These are phyloP conservation scores for Trachelipus rathkii DNA, from an alignment of 1,140 invertebrate genomes.

Conservation along the genomic window DNA sequence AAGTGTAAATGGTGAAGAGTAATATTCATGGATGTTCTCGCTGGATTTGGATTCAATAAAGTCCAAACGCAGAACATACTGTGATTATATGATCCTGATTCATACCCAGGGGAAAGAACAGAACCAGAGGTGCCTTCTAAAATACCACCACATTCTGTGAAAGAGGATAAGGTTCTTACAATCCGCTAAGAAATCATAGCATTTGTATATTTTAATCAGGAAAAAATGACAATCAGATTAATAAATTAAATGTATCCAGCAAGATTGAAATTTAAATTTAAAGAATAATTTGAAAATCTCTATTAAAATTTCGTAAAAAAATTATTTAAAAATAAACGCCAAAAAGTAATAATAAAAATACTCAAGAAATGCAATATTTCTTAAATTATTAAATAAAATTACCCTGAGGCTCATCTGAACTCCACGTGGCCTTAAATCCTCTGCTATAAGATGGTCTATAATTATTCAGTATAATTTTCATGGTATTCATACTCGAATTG, in stretches of 20 bases:
- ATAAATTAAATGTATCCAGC: too few relatives aligned
- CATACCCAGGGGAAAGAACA: constrained; percentile 16
- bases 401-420: constrained; percentile 18
- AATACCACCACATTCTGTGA: constrained; percentile 26
- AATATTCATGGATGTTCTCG: constrained; percentile 5
- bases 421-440: constrained; percentile 18
- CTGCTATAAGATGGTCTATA: constrained; percentile 16
- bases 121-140: neutral
- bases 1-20: constrained; percentile 23
- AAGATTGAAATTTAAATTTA: too few relatives aligned
- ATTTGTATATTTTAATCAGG: neutral
- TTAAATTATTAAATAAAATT: constrained; percentile 17
- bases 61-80: constrained; percentile 28
- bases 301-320: too few relatives aligned
- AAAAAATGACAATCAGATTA: neutral
- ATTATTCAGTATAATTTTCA: constrained; percentile 22
- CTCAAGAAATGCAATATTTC: neutral
- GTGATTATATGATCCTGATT: constrained; percentile 17
- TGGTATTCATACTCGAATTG: neutral
- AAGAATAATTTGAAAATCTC: too few relatives aligned
- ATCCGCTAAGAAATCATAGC: neutral
- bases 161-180: neutral
- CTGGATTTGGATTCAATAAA: constrained; percentile 1
- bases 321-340: too few relatives aligned
- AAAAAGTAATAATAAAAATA: too few relatives aligned